phyloP scores from a whole-genome alignment of 2,888 invertebrate genomes.

The Odontomyia ornata region DNA sequence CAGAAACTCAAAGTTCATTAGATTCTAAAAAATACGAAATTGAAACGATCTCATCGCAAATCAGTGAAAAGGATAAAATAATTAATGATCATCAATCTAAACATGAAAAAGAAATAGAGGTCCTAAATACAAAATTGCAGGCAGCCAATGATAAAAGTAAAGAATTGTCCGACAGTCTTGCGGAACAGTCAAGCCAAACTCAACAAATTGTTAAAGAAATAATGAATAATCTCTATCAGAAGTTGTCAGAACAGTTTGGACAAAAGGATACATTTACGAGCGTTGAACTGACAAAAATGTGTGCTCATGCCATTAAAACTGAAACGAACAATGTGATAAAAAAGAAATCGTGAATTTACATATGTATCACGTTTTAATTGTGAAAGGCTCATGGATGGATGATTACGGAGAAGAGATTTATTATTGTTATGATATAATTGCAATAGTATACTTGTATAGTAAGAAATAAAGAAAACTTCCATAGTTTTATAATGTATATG shows the following conservation, averaged over 20 bases:
- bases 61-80: background rate
- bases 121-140: background rate
- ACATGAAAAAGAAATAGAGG: slow-evolving; percentile 17
- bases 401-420: too few relatives aligned
- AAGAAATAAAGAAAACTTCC: background rate
- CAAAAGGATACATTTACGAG: slow-evolving; percentile 46
- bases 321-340: slow-evolving; percentile 55
- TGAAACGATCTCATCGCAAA: background rate
- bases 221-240: slow-evolving; percentile 57
- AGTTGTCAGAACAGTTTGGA: slow-evolving; percentile 51
- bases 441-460: too few relatives aligned
- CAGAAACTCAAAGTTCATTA: background rate
- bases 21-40: background rate
- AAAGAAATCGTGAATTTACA: slow-evolving; percentile 22
- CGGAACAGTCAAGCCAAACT: slow-evolving; percentile 20
- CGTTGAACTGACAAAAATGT: slow-evolving; percentile 52
- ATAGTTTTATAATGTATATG: background rate
- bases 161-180: background rate
- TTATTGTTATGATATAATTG: too few relatives aligned
- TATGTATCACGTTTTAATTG: background rate
- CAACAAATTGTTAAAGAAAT: slow-evolving; percentile 53
- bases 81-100: slow-evolving; percentile 19
- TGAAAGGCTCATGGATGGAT: too few relatives aligned
- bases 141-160: slow-evolving; percentile 18
- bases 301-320: slow-evolving; percentile 54